Conservation (phyloP, 2,888 invertebrate genomes). For the Zhengitettix transpicula region DNA sequence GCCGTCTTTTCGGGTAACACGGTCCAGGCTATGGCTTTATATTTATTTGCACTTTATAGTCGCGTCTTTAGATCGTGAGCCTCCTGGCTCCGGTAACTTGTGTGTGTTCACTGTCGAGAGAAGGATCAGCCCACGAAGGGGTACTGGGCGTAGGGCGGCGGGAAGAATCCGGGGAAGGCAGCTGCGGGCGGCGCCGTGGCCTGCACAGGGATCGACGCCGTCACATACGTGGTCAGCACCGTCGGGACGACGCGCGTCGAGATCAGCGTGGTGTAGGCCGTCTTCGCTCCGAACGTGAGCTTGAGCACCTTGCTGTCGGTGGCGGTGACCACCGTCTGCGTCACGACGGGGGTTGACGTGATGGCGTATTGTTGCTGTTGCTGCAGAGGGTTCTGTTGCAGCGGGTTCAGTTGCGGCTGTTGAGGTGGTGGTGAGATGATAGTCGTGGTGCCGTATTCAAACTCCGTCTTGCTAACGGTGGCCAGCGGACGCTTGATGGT, state of each 20-base stretch:
- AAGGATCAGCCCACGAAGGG: constrained; percentile 52
- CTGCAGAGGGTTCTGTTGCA: constrained; percentile 20
- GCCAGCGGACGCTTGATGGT: constrained; percentile 65
- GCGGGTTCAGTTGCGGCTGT: constrained; percentile 25
- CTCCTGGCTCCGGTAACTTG: too few species aligned
- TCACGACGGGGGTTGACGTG: constrained; percentile 63
- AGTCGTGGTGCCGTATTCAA: constrained; percentile 58
- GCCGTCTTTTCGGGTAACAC: too few species aligned
- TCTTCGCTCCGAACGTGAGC: constrained; percentile 80
- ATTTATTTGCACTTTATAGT: too few species aligned
- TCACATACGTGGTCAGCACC: constrained; percentile 65
- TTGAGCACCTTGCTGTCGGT: constrained; percentile 70
- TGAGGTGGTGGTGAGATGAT: constrained; percentile 32
- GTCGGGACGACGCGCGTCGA: constrained; percentile 72
- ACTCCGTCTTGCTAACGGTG: constrained; percentile 63
- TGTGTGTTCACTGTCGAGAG: background rate
- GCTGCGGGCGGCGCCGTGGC: constrained; percentile 28
- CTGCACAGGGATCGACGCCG: constrained; percentile 59
- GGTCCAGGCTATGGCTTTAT: too few species aligned
- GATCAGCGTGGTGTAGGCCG: constrained; percentile 70
- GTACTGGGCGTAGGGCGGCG: constrained; percentile 55
- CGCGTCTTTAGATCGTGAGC: too few species aligned
- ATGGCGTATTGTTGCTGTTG: constrained; percentile 47
- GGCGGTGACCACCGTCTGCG: constrained; percentile 60
- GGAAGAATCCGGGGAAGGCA: constrained; percentile 61